Evolutionary conservation across 2,888 invertebrate species (phyloP), one percentile per base, ranked within the genome.

Genomic region (Pegoplata infirma): DNA sequence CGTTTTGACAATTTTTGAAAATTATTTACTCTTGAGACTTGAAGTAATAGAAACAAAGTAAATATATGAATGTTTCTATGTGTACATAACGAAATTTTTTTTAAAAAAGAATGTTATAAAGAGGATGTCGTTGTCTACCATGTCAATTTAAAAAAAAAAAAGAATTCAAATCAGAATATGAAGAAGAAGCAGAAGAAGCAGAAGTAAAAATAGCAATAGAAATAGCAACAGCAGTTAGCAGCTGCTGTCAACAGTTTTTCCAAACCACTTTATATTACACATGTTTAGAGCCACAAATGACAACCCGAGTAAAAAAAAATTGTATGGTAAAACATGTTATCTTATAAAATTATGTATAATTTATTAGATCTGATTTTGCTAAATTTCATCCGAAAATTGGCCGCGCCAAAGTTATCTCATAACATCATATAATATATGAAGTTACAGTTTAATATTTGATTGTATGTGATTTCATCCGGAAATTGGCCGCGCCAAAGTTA

Each of bases 1-100:
- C 67, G 56, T 79, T 79, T 73, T 68, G 63, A 75, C 59, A 79
- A 66, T 61, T 69, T n/a, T 75, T 51, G 61, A 67, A 67, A 53
- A 75, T 68, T 21, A 63, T 75, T 68, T 63, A 40, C 68, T 68
- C 68, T 21, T n/a, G 68, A 63, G 61, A 68, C 25, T 53, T 46
- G 10, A n/a, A n/a, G n/a, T n/a, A n/a, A n/a, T n/a, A n/a, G 23
- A 59, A 12, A 14, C n/a, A 25, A 53, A 40, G 36, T 46, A 64
- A 21, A 14, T 5, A 28, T 28, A 28, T 4, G 28, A 7, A 28
- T 28, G 28, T 28, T n/a, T n/a, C n/a, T n/a, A 5, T 28, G 5
- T 28, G 28, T 28, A 28, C 10, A 10, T 10, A 32, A 2, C n/a
- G n/a, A 32, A 1, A 32, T 32, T 32, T 32, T 32, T 10, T 32